These are phyloP conservation scores for Urocolius indicus DNA, from an alignment of 2,113 vertebrate species.

Conservation along the genomic window DNA sequence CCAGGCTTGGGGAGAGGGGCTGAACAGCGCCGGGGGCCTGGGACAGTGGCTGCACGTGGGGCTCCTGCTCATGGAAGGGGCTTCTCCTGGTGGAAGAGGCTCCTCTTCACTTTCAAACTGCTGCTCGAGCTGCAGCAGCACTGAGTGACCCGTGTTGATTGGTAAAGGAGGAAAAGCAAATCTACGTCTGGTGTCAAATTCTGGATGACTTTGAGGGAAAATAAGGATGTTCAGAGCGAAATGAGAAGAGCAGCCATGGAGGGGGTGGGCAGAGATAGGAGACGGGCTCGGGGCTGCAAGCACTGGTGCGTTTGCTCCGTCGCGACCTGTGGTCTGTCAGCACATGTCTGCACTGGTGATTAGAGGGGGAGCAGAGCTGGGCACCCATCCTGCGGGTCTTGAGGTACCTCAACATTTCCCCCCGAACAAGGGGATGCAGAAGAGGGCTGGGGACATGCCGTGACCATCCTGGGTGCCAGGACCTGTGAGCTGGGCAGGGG, in stretches of 20 bases:
- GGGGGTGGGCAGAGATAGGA: background rate
- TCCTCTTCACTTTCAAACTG: background rate
- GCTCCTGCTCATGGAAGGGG: too few species aligned
- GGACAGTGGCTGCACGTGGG: background rate
- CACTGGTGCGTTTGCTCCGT: background rate
- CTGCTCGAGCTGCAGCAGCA: fast-evolving
- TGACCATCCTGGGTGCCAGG: background rate
- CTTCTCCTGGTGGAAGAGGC: background rate
- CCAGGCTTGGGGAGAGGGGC: background rate
- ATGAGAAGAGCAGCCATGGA: background rate
- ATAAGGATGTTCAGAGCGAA: background rate
- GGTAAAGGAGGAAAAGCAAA: background rate
- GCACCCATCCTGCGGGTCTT: background rate
- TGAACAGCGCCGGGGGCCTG: background rate
- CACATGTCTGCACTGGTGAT: fast-evolving
- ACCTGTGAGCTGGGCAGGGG: background rate
- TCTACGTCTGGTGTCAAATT: background rate
- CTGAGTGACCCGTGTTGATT: background rate
- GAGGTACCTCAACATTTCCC: background rate
- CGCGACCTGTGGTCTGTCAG: fast-evolving
- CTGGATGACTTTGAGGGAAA: background rate
- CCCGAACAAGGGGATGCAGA: background rate
- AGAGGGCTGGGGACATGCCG: fast-evolving
- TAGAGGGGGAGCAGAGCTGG: background rate
- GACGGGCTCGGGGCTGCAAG: fast-evolving